Evolutionary conservation across 2,888 invertebrate genomes (phyloP), one percentile per base, ranked within the genome.

Genomic region (Iphiclides podalirius): DNA sequence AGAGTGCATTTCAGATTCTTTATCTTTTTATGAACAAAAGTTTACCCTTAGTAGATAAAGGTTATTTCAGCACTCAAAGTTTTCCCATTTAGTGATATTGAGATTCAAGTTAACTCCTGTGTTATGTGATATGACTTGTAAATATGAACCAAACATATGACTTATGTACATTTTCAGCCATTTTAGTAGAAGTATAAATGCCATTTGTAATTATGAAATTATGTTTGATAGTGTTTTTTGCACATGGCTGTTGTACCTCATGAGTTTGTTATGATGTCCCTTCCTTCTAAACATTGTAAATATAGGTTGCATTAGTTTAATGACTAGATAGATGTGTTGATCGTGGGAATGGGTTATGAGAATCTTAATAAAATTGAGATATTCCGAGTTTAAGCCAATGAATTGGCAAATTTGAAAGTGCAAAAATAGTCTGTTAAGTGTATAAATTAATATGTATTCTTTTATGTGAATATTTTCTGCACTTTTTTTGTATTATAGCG

Each of bases 341-440:
- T 61, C 67, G 67, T 70, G 73, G 69, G 67, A 71, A 75, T 79
- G 82, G 78, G 79, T 84, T 83, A 81, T 71, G 75, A 81, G 23
- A 74, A 72, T 85, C 86, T 85, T 85, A 79, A 85, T 85, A 69
- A 83, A 86, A 85, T 85, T 85, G 79, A 86, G 84, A 85, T 85
- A 75, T 85, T 82, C 80, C 84, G 83, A 82, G 86, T 87, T 87
- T 86, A 86, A 85, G 85, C 84, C 85, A 80, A 64, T 75, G 67
- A 79, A 74, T 71, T 80, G 86, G 86, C 85, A 78, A n/a, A 80
- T 82, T 81, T 80, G 70, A 86, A 80, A 88, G 87, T 88, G 86
- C 87, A 88, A 87, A 86, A 80, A 75, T 84, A 85, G 82, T 67
- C 61, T 64, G 67, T 66, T 83, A 83, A 86, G 82, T 86, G 83